Conservation (phyloP, 1,140 invertebrate genomes). For the Hestina assimilis region DNA sequence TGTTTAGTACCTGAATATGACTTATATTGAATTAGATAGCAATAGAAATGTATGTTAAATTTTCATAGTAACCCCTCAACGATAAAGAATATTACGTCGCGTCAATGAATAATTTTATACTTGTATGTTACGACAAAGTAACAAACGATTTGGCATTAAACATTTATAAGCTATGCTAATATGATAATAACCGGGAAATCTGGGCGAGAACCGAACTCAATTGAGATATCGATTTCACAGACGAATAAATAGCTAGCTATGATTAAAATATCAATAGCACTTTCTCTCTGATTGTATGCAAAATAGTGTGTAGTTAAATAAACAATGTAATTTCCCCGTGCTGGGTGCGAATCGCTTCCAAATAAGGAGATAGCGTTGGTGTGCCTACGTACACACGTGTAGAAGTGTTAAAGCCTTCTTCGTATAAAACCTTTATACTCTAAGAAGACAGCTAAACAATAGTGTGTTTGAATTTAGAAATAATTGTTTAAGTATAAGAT, state of each 20-base stretch:
- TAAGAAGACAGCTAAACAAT: conserved; percentile 18
- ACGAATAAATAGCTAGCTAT: conserved; percentile 49
- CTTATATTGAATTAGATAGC: too few relatives aligned
- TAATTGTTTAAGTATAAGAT: too few relatives aligned
- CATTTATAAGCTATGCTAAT: conserved; percentile 32
- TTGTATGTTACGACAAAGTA: conserved; percentile 15
- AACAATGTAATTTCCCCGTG: conserved; percentile 52
- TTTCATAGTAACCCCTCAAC: too few relatives aligned
- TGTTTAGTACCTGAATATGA: too few relatives aligned
- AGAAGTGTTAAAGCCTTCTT: conserved; percentile 7
- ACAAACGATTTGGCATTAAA: conserved; percentile 24
- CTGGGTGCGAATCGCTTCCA: conserved; percentile 43
- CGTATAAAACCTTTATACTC: conserved; percentile 13
- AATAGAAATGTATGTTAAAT: too few relatives aligned
- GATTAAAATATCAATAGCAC: conserved; percentile 72
- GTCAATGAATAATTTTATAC: conserved; percentile 12
- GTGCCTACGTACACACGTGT: conserved; percentile 18
- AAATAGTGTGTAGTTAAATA: conserved; percentile 61
- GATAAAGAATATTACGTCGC: conserved; percentile 1
- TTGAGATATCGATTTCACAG: conserved; percentile 63
- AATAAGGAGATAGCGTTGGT: conserved; percentile 38
- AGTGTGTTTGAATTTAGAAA: conserved; percentile 23
- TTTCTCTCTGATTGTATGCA: conserved; percentile 72
- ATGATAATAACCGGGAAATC: conserved; percentile 27
- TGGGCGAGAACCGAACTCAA: conserved; percentile 32